phyloP scores from a whole-genome alignment of 2,113 vertebrate species.

The Oostethus manadensis region DNA sequence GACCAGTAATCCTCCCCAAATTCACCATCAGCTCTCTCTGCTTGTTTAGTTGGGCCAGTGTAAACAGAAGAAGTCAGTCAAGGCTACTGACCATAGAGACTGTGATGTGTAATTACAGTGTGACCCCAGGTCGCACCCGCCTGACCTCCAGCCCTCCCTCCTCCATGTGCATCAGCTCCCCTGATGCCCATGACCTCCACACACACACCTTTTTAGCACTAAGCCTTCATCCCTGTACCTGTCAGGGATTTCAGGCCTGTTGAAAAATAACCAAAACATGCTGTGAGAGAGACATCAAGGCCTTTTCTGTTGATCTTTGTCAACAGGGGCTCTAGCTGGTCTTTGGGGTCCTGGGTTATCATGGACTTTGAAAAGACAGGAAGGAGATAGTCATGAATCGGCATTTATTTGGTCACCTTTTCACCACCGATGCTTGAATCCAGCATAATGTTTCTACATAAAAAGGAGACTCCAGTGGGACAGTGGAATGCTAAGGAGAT shows the following conservation, averaged over 20 bases:
- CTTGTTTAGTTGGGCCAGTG: constrained; percentile 16
- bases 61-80: constrained; percentile 25
- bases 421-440: neutral
- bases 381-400: constrained; percentile 6
- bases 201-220: constrained; percentile 59
- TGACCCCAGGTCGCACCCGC: constrained; percentile 51
- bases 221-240: constrained; percentile 35
- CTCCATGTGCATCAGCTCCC: constrained; percentile 41
- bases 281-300: constrained; percentile 39
- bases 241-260: constrained; percentile 34
- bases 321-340: constrained; percentile 22
- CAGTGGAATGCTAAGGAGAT: constrained; percentile 30
- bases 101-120: constrained; percentile 66
- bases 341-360: constrained; percentile 39
- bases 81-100: constrained; percentile 55
- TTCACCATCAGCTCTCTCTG: constrained; percentile 23
- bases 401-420: constrained; percentile 1
- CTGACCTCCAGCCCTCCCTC: constrained; percentile 20
- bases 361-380: constrained; percentile 23
- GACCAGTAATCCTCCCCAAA: neutral
- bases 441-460: neutral
- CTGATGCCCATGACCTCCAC: constrained; percentile 23
- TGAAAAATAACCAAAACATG: constrained; percentile 35
- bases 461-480: constrained; percentile 2
- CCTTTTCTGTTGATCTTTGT: constrained; percentile 49